Conservation (phyloP, 1,140 invertebrate genomes). For the Triops cancriformis region DNA sequence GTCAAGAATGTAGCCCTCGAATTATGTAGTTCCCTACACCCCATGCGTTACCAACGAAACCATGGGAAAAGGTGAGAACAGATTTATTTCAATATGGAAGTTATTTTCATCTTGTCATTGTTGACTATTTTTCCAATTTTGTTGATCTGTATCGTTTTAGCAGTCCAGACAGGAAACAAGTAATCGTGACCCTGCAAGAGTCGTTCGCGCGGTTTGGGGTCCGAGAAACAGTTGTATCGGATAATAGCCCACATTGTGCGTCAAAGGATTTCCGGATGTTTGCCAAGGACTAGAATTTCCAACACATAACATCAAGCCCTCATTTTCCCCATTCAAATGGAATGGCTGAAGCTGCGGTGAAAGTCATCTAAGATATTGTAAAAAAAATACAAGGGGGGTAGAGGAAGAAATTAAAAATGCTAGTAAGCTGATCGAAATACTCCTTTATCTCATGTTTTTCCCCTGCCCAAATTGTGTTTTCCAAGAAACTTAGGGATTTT, state of each 20-base stretch:
- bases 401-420: too few relatives aligned
- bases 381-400: too few relatives aligned
- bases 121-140: slow-evolving; percentile 21
- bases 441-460: too few relatives aligned
- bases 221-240: slow-evolving; percentile 39
- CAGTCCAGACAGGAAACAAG: slow-evolving; percentile 11
- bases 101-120: neutral
- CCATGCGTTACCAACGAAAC: slow-evolving; percentile 35
- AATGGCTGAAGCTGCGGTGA: too few relatives aligned
- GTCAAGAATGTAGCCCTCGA: slow-evolving; percentile 35
- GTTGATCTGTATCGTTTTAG: slow-evolving; percentile 5
- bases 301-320: too few relatives aligned
- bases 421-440: too few relatives aligned
- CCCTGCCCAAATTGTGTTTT: too few relatives aligned
- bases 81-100: slow-evolving; percentile 36
- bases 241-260: slow-evolving; percentile 42
- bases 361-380: too few relatives aligned
- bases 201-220: slow-evolving; percentile 40
- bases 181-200: slow-evolving; percentile 29
- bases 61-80: slow-evolving; percentile 33
- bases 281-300: too few relatives aligned
- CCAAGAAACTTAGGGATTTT: too few relatives aligned
- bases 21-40: slow-evolving; percentile 37
- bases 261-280: slow-evolving; percentile 39
- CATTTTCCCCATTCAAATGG: too few relatives aligned